Conservation (phyloP, 2,888 invertebrate genomes). For the Taenaris catops region DNA sequence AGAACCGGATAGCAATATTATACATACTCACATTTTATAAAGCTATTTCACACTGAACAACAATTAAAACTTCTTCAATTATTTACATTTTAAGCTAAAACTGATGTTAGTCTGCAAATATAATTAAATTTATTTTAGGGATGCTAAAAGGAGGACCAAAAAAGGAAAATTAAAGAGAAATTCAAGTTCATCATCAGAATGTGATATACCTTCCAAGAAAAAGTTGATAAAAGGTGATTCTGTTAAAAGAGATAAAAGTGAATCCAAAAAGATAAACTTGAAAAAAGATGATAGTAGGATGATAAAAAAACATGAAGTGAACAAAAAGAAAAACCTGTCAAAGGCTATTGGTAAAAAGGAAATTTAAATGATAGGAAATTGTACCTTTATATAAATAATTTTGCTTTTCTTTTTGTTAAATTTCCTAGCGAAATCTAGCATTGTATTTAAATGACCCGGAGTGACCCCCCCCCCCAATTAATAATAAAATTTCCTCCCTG, state of each 20-base stretch:
- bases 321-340: slow-evolving; percentile 52
- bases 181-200: slow-evolving; percentile 83
- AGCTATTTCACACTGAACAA: no score
- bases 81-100: no score
- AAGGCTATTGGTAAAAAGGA: slow-evolving; percentile 67
- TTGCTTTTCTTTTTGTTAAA: not conserved
- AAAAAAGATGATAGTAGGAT: slow-evolving; percentile 64
- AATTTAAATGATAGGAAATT: no score
- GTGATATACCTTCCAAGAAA: slow-evolving; percentile 75
- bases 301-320: slow-evolving; percentile 54
- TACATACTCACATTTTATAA: no score
- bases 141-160: slow-evolving; percentile 69
- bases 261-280: slow-evolving; percentile 55
- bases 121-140: no score
- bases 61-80: no score
- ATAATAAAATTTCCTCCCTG: not conserved
- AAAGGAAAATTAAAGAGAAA: slow-evolving; percentile 79
- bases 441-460: not conserved
- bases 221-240: slow-evolving; percentile 68
- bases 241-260: slow-evolving; percentile 61
- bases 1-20: no score
- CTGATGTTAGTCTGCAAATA: no score
- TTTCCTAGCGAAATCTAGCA: not conserved
- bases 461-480: not conserved
- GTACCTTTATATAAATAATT: not conserved